Percentiles rank a stretch among this genome's conserved stretches.
phyloP scores from a whole-genome alignment of 2,888 invertebrate species.

The Cactoblastis cactorum region DNA sequence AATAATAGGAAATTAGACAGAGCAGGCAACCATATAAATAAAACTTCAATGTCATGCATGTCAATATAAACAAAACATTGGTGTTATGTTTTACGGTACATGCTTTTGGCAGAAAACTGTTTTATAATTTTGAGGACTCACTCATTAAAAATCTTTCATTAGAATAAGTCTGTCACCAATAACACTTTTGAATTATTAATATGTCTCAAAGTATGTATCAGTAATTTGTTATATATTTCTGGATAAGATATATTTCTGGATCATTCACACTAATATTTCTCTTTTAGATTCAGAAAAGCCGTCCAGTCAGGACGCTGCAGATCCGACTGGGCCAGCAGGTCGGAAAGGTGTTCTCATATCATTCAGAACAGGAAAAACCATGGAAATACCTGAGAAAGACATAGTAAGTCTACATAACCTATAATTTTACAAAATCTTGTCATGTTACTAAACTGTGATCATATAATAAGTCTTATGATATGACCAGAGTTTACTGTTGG shows the following conservation, averaged over 20 bases:
- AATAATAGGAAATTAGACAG: too few species aligned
- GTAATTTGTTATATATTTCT: neutral
- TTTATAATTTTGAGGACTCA: neutral
- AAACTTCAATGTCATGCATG: too few species aligned
- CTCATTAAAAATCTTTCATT: neutral
- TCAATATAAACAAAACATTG: too few species aligned
- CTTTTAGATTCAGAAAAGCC: conserved; percentile 68
- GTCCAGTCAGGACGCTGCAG: conserved; percentile 70
- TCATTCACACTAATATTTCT: conserved; percentile 17
- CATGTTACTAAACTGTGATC: neutral
- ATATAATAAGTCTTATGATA: too few species aligned
- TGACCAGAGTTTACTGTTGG: too few species aligned
- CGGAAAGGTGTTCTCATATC: conserved; percentile 90
- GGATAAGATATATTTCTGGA: neutral
- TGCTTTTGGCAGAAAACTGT: too few species aligned
- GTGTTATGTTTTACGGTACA: too few species aligned
- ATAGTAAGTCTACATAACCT: conserved; percentile 81
- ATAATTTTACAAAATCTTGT: neutral
- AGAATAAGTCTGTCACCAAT: neutral
- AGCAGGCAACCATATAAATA: too few species aligned
- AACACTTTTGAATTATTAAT: conserved; percentile 8
- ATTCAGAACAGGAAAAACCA: conserved; percentile 88
- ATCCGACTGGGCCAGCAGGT: conserved; percentile 89
- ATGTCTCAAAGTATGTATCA: conserved; percentile 63
- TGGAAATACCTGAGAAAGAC: conserved; percentile 92